These are phyloP conservation scores for Macrophya alboannulata DNA, from an alignment of 2,888 invertebrate species.

Conservation along the genomic window DNA sequence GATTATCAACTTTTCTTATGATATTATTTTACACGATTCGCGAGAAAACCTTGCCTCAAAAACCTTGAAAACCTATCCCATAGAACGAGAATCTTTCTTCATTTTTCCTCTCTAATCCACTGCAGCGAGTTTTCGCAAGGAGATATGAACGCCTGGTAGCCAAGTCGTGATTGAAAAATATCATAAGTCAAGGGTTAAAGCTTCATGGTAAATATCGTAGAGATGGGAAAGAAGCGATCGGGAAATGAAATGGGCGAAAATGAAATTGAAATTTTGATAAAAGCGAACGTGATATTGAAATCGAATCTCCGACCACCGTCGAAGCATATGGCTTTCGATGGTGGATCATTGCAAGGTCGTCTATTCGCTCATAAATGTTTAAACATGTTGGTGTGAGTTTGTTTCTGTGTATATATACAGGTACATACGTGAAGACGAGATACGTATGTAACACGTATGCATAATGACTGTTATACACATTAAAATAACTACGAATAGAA, in stretches of 20 bases:
- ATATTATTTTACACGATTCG: background rate
- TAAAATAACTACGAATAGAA: slow-evolving; percentile 24
- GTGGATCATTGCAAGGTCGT: slow-evolving; percentile 46
- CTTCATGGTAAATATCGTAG: too few species aligned
- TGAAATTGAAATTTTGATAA: background rate
- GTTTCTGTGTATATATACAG: background rate
- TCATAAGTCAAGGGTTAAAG: background rate
- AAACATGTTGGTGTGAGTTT: background rate
- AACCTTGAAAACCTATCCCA: slow-evolving; percentile 36
- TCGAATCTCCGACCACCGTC: background rate
- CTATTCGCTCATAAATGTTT: slow-evolving; percentile 26
- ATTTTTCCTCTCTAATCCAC: background rate
- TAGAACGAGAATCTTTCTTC: slow-evolving; percentile 29
- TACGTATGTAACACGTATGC: background rate
- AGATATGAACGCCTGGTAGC: background rate
- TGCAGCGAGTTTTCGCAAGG: slow-evolving; percentile 9
- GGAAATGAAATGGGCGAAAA: background rate
- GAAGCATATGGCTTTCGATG: background rate
- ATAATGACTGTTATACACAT: background rate
- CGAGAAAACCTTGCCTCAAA: background rate
- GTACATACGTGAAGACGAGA: background rate
- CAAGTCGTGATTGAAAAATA: background rate
- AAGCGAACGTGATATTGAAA: slow-evolving; percentile 3
- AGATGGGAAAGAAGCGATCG: background rate
- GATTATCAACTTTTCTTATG: background rate